Conservation (phyloP, 2,113 vertebrate genomes). For the Pantherophis guttatus region DNA sequence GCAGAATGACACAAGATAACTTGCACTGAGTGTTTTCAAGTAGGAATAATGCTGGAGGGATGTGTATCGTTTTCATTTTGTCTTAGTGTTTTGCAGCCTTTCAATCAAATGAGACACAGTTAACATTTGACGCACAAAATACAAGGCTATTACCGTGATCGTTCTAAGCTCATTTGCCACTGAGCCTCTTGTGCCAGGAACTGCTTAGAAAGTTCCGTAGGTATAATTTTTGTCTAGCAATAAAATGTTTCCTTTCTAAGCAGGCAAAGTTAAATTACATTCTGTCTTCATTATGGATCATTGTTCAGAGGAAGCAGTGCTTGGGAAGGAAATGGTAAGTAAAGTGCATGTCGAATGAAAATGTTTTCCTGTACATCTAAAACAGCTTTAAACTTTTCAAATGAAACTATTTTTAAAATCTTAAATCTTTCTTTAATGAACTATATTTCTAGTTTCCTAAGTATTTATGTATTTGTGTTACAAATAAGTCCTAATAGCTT, state of each 20-base stretch:
- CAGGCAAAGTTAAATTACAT: conserved; percentile 47
- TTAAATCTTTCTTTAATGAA: conserved; percentile 58
- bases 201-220: conserved; percentile 28
- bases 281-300: conserved; percentile 62
- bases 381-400: conserved; percentile 58
- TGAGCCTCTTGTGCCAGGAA: conserved; percentile 59
- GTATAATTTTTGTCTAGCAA: conserved; percentile 53
- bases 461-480: conserved; percentile 28
- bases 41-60: conserved; percentile 53
- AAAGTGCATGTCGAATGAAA: conserved; percentile 51
- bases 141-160: conserved; percentile 67
- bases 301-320: conserved; percentile 64
- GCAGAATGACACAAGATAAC: conserved; percentile 43
- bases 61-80: conserved; percentile 55
- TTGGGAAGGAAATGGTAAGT: conserved; percentile 75
- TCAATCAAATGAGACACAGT: conserved; percentile 67
- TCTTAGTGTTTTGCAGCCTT: conserved; percentile 60
- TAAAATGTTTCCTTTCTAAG: conserved; percentile 62
- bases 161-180: conserved; percentile 63
- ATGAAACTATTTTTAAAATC: conserved; percentile 56
- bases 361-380: conserved; percentile 42
- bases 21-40: conserved; percentile 55
- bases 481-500: conserved; percentile 36
- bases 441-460: conserved; percentile 40
- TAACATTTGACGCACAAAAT: conserved; percentile 73